Evolutionary conservation across 2,113 vertebrate genomes (phyloP), one percentile per base, ranked within the genome.

Genomic region (Trogon surrucura): DNA sequence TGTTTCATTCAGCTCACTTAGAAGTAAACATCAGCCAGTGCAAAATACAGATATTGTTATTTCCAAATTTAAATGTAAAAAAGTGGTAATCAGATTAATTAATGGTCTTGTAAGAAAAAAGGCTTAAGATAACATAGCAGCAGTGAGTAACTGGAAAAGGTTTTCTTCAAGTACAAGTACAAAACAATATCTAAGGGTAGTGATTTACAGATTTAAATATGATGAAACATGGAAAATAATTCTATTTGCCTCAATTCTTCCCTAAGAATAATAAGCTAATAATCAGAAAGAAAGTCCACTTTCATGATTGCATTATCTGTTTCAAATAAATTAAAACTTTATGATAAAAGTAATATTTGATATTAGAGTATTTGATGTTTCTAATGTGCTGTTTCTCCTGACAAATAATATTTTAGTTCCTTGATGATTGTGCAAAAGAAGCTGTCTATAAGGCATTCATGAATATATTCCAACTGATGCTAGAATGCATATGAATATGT

Each of bases 1-100:
- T 95, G 69, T 91, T 94, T 95, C 95, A 69, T 94, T 94, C 91
- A 34, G 10, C 73, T 97, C 96, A 32, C 66, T 92, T 94, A 80
- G 87, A 96, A 96, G 87, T 77, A 53, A 80, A 74, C 25, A 19
- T 80, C 51, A 65, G 34, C 83, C 54, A 38, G 14, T 92, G 75
- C 70, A 92, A 91, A 93, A 94, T 84, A 61, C 26, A 92, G n/a
- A 62, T 41, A 22, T 73, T 84, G 26, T 41, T 58, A 75, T 95
- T 93, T 95, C 81, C 87, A 29, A 96, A 67, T 69, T 91, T 90
- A 93, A 66, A 70, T 19, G 9, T 77, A 25, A 64, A 70, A 74
- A 57, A 16, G 32, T 71, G 66, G 41, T 80, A 21, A 78, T 88
- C 32, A 78, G 50, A 84, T 88, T 51, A 80, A 93, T 89, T 80